A percentile compares a stretch with the other conserved stretches of the same genome.
Conservation (phyloP, 2,888 invertebrate genomes). For the Xiphydria camelus region DNA sequence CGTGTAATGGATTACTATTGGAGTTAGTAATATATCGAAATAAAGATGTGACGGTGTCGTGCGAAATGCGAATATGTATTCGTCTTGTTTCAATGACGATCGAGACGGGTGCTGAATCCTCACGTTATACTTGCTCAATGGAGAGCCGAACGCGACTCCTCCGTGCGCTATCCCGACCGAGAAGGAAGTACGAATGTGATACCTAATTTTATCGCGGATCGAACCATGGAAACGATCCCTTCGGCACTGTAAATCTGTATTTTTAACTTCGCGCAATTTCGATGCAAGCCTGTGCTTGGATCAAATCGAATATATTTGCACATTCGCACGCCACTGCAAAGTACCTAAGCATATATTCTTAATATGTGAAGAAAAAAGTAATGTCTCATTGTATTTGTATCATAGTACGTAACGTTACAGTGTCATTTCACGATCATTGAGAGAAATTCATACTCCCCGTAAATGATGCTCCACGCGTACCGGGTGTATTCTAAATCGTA, state of each 20-base stretch:
- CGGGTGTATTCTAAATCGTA: conserved; percentile 44
- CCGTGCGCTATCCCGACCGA: too few relatives aligned
- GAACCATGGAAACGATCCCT: too few relatives aligned
- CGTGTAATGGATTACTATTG: conserved; percentile 23
- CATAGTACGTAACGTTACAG: conserved; percentile 40
- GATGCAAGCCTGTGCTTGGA: too few relatives aligned
- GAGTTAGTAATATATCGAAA: conserved; percentile 30
- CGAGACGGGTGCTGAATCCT: background rate
- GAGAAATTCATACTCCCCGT: conserved; percentile 30
- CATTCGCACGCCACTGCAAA: conserved; percentile 44
- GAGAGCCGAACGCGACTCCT: too few relatives aligned
- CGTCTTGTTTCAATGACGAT: conserved; percentile 12
- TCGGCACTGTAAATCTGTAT: too few relatives aligned
- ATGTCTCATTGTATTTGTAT: conserved; percentile 52
- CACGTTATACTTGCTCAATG: too few relatives aligned
- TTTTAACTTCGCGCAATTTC: too few relatives aligned
- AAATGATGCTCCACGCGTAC: conserved; percentile 35
- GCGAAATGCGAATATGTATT: conserved; percentile 28
- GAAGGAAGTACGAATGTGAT: too few relatives aligned
- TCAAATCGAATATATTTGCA: too few relatives aligned
- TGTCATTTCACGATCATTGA: conserved; percentile 44
- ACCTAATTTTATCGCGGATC: too few relatives aligned
- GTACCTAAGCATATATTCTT: conserved; percentile 51
- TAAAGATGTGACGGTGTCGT: conserved; percentile 28
- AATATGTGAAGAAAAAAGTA: conserved; percentile 41